These are phyloP conservation scores for Cyphomyrus plagiostoma DNA, from an alignment of 2,113 vertebrate genomes.

Conservation along the genomic window DNA sequence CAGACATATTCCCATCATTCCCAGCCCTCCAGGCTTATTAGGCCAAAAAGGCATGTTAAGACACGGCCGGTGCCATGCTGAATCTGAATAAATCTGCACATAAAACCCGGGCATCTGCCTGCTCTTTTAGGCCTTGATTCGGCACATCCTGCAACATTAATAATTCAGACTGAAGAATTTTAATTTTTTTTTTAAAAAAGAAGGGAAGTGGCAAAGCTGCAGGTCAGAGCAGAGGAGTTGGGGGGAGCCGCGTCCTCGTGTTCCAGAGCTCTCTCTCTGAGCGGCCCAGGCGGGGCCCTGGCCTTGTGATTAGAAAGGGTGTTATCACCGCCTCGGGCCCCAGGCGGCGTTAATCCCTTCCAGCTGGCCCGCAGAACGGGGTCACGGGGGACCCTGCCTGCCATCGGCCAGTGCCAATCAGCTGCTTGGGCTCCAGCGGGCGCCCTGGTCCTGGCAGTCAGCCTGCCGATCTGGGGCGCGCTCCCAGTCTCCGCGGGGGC, in stretches of 20 bases:
- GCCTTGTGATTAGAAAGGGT: conserved; percentile 57
- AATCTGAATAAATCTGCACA: neutral
- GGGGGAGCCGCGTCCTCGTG: neutral
- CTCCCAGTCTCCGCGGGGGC: neutral
- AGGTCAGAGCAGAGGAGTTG: neutral
- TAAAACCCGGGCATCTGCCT: neutral
- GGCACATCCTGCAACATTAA: neutral
- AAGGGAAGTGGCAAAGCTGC: neutral
- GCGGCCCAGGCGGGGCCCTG: conserved; percentile 39
- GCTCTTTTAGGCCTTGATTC: neutral
- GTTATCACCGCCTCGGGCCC: conserved; percentile 51
- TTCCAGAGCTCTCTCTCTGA: conserved; percentile 3
- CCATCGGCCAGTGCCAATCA: conserved; percentile 39
- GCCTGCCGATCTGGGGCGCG: neutral
- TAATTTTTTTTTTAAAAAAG: neutral
- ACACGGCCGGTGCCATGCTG: neutral
- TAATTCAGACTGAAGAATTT: neutral
- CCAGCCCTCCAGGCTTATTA: neutral
- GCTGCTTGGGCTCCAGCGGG: conserved; percentile 39
- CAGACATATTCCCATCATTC: neutral
- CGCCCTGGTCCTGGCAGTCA: neutral
- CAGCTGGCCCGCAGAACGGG: conserved; percentile 50
- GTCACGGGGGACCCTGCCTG: conserved; percentile 31
- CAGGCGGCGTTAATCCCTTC: conserved; percentile 60
- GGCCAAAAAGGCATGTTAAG: neutral